Percentiles rank a stretch among this genome's conserved stretches.
These are phyloP conservation scores for Syngnathus acus DNA, from an alignment of 2,797 vertebrate genomes.

Conservation along the genomic window DNA sequence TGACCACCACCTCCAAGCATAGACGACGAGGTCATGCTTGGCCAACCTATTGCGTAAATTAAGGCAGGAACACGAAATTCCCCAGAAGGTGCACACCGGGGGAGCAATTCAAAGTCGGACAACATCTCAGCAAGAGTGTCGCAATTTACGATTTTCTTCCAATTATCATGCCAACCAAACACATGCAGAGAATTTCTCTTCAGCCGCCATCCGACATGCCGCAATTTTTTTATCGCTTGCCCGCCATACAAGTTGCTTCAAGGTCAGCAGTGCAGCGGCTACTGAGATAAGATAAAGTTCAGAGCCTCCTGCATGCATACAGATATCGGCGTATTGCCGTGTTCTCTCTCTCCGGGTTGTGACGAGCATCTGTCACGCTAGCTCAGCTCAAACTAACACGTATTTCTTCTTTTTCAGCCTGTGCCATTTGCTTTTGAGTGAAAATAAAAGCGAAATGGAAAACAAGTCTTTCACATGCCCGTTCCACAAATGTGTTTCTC, in stretches of 20 bases:
- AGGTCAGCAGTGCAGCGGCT: conserved; percentile 21
- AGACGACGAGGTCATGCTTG: conserved; percentile 47
- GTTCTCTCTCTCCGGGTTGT: conserved; percentile 25
- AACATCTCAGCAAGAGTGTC: background rate
- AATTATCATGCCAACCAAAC: conserved; percentile 49
- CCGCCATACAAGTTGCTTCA: conserved; percentile 51
- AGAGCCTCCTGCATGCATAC: conserved; percentile 38
- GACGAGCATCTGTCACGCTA: conserved; percentile 39
- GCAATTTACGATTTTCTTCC: background rate
- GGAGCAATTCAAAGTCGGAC: conserved; percentile 41
- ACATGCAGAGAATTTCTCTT: conserved; percentile 47
- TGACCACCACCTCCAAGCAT: conserved; percentile 30
- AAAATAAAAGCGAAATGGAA: conserved; percentile 8
- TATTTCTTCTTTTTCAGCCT: conserved; percentile 1
- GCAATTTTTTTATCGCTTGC: conserved; percentile 25
- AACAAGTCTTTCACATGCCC: conserved; percentile 44
- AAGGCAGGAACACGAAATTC: background rate
- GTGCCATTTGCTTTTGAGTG: background rate
- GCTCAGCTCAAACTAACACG: conserved; percentile 18
- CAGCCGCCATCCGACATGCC: conserved; percentile 44
- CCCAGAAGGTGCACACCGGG: conserved; percentile 15
- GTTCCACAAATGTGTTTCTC: conserved; percentile 46
- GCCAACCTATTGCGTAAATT: background rate
- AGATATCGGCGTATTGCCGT: conserved; percentile 35
- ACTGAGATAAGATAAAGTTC: conserved; percentile 36